A percentile compares a stretch with the other conserved stretches of the same genome.
These are phyloP conservation scores for Hecatera dysodea DNA, from an alignment of 2,888 invertebrate genomes.

Conservation along the genomic window DNA sequence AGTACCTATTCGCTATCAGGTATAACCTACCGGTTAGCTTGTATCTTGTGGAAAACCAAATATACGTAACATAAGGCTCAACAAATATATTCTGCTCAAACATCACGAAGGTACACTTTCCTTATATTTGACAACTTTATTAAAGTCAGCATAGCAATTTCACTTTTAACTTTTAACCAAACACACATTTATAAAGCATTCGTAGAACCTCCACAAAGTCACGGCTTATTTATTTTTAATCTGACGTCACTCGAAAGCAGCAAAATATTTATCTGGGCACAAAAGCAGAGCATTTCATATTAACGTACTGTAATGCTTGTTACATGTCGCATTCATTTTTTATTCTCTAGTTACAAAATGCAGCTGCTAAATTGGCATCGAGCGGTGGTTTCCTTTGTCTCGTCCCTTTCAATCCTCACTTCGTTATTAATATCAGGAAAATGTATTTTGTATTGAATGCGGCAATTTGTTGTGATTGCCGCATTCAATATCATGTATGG, in stretches of 20 bases:
- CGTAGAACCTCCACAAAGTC: neutral
- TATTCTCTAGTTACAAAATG: slow-evolving; percentile 60
- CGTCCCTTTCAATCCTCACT: slow-evolving; percentile 51
- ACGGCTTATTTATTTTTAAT: slow-evolving; percentile 40
- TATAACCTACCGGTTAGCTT: no score
- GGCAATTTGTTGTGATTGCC: slow-evolving; percentile 57
- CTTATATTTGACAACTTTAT: neutral
- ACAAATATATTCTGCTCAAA: neutral
- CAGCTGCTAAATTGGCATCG: slow-evolving; percentile 66
- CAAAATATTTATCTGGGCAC: slow-evolving; percentile 49
- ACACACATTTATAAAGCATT: slow-evolving; percentile 2
- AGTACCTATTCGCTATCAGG: no score
- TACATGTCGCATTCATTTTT: slow-evolving; percentile 62
- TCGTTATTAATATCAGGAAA: slow-evolving; percentile 54
- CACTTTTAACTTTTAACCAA: slow-evolving; percentile 28
- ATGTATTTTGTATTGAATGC: slow-evolving; percentile 53
- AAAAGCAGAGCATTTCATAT: slow-evolving; percentile 51
- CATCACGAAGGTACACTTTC: neutral
- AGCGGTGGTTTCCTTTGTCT: slow-evolving; percentile 66
- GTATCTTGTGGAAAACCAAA: no score
- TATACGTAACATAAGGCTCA: no score
- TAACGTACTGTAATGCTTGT: slow-evolving; percentile 48
- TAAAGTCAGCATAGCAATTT: neutral
- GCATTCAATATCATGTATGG: slow-evolving; percentile 42
- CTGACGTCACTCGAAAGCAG: slow-evolving; percentile 32